Percentiles rank a stretch among this genome's conserved stretches.
phyloP scores from a whole-genome alignment of 2,797 vertebrate genomes.

The Mormyrops attenuatus region DNA sequence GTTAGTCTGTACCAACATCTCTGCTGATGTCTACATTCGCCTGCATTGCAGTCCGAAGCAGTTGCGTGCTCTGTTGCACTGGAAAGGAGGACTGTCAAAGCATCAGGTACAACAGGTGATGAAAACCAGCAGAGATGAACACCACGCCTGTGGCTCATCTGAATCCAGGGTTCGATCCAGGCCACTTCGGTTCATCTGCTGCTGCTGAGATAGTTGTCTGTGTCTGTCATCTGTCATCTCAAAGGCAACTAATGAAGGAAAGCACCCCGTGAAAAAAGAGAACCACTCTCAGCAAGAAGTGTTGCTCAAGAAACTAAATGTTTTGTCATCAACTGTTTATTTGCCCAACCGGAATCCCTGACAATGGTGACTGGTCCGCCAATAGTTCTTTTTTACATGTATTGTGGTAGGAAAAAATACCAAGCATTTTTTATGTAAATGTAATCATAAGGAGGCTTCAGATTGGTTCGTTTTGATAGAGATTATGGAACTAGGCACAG shows the following conservation, averaged over 20 bases:
- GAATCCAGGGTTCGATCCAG: neutral
- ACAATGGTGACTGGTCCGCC: neutral
- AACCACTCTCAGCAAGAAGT: neutral
- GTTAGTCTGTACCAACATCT: neutral
- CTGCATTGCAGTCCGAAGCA: constrained; percentile 30
- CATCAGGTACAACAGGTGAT: constrained; percentile 33
- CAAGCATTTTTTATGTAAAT: neutral
- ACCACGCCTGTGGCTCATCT: neutral
- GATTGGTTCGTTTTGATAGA: neutral
- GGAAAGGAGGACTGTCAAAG: constrained; percentile 40
- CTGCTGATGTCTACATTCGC: neutral
- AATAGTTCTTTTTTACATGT: neutral
- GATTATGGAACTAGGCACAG: neutral
- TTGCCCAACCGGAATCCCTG: neutral
- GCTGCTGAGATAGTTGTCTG: neutral
- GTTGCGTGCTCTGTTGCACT: constrained; percentile 41
- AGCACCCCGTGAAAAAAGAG: neutral
- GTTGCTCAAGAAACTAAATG: neutral
- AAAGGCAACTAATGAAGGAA: neutral
- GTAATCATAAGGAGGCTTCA: neutral
- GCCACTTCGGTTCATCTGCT: neutral
- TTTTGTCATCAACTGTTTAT: neutral
- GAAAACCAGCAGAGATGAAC: constrained; percentile 9
- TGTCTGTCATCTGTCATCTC: neutral
- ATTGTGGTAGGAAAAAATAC: neutral